Base-by-base conservation (phyloP, 1,140 invertebrate genomes). In the Pteromalus puparum region DNA sequence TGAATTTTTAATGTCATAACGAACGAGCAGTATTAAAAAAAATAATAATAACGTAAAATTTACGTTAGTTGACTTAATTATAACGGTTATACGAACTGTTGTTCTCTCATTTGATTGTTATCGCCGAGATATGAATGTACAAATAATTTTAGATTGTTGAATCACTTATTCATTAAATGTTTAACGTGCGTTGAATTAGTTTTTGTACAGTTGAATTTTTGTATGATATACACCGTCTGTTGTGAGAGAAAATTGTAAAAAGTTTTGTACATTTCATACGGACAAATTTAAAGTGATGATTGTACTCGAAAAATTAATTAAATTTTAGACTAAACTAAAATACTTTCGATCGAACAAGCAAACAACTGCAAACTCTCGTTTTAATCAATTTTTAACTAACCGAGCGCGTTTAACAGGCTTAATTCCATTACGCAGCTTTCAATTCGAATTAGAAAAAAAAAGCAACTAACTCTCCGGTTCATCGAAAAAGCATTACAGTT, bases 151-250 rank as follows among this genome's bases (percentile, higher is more conserved):
- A 48, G 10, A 24, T 76, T 48, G 42, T 48, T 76, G 6, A 74
- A 48, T 48, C 10, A 13, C 21, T 61, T 61, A 73, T 73, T 76
- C 4, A 24, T 76, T 48, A 76, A 76, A 26, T 76, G 26, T 76
- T 30, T 76, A 76, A 24, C 38, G n/a, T 30, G 15, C 30, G 30
- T 46, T 75, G 26, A 76, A 48, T 76, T 13, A 76, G 5, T 76
- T 76, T n/a, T 48, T 26, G 13, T 48, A 76, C 24, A 76, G 42
- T 76, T 76, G 53, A 61, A n/a, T 61, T 61, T 61, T 61, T n/a
- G 53, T 61, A 61, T n/a, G 18, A n/a, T 61, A 18, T 61, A 42
- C 53, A 21, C 21, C 53, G 53, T 21, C 53, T 61, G 53, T 18
- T 42, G 53, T 21, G 53, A 61, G 53, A 61, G 18, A 48, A 48